Evolutionary conservation across 2,797 vertebrate species (phyloP).

Genomic region (Morelia viridis): DNA sequence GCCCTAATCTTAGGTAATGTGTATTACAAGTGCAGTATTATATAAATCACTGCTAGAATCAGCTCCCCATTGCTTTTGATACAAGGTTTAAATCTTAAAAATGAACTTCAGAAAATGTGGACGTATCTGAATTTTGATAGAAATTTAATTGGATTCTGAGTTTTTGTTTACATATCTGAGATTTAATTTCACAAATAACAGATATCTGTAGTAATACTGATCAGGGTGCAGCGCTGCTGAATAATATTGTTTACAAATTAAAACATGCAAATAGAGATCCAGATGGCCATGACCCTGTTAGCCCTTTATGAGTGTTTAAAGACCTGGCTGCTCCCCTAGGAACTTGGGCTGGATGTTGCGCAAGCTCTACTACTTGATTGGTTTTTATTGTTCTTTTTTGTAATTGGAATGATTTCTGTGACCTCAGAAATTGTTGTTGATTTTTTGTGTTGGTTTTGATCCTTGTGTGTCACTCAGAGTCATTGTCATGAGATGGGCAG

Average conservation of each 20-base stretch:
- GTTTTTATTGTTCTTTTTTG: background rate
- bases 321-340: background rate
- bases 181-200: background rate
- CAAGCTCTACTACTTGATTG: background rate
- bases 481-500: background rate
- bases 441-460: background rate
- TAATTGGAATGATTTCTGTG: background rate
- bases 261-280: background rate
- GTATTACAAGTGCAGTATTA: background rate
- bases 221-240: background rate
- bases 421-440: background rate
- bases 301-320: background rate
- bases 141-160: background rate
- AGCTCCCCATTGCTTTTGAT: no score
- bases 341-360: background rate
- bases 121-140: background rate
- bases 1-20: background rate
- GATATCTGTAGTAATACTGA: background rate
- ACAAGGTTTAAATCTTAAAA: no score
- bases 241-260: background rate
- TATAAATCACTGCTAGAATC: background rate
- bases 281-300: background rate
- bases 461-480: background rate
- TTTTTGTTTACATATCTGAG: background rate
- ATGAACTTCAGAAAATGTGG: background rate